Evolutionary conservation across 2,797 vertebrate species (phyloP).

Genomic region (Sciaenops ocellatus): DNA sequence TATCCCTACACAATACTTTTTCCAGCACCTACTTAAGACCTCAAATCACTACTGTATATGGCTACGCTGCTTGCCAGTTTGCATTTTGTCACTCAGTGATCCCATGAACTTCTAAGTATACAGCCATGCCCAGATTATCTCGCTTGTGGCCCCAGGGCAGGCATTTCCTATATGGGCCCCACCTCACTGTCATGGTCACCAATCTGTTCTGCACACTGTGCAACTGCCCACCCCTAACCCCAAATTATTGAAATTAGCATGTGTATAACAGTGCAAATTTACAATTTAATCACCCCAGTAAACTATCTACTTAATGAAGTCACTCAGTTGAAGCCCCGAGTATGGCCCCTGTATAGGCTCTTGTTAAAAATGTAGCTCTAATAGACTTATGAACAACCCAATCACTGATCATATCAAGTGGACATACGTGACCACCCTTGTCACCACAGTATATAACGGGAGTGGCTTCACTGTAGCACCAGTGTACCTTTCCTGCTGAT

Average conservation of each 20-base stretch:
- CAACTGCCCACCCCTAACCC: conserved; percentile 11
- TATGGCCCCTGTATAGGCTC: not conserved
- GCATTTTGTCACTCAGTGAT: conserved; percentile 73
- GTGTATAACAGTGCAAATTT: not conserved
- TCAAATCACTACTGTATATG: conserved; percentile 46
- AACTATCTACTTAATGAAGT: not conserved
- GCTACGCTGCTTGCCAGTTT: conserved; percentile 55
- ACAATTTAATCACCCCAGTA: not conserved
- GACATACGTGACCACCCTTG: conserved; percentile 38
- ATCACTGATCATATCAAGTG: conserved; percentile 30
- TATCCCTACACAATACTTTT: conserved; percentile 65
- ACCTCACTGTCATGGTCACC: conserved; percentile 64
- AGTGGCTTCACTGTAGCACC: conserved; percentile 69
- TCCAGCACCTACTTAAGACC: conserved; percentile 62
- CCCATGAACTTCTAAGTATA: conserved; percentile 68
- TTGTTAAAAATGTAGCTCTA: not conserved
- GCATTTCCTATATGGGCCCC: conserved; percentile 68
- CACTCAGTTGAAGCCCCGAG: not conserved
- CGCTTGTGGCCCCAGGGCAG: conserved; percentile 61
- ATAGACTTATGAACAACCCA: not conserved
- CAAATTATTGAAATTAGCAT: not conserved
- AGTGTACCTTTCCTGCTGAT: conserved; percentile 76
- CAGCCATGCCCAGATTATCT: conserved; percentile 64
- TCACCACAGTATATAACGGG: conserved; percentile 60
- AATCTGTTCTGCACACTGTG: conserved; percentile 12